A percentile compares a stretch with the other conserved stretches of the same genome.
Evolutionary conservation across 2,888 invertebrate species (phyloP).

Genomic region (Tubulanus polymorphus): DNA sequence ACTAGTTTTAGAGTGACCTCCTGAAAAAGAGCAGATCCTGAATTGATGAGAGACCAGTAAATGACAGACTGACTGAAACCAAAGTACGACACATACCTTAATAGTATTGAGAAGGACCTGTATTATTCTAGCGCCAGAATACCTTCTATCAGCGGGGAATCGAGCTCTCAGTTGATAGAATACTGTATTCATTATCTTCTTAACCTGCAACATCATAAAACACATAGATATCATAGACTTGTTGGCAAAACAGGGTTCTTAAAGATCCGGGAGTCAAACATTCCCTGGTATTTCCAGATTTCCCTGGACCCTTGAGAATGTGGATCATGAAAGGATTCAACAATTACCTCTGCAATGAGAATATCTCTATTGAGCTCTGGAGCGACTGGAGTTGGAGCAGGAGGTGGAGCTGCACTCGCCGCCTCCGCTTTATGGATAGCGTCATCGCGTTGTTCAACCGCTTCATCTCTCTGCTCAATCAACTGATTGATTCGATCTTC

Average conservation of each 20-base stretch:
- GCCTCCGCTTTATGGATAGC: not conserved
- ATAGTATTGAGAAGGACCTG: conserved; percentile 35
- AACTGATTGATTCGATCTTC: conserved; percentile 41
- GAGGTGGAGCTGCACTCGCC: not conserved
- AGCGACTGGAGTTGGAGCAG: not conserved
- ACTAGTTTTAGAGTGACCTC: conserved; percentile 31
- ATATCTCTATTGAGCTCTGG: not conserved
- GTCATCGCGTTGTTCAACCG: conserved; percentile 8
- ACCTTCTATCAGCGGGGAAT: conserved; percentile 36
- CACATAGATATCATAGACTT: not conserved
- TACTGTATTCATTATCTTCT: conserved; percentile 49
- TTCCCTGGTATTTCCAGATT: too few species aligned
- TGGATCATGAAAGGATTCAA: too few species aligned
- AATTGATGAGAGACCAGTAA: not conserved
- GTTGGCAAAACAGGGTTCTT: not conserved
- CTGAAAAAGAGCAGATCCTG: conserved; percentile 19
- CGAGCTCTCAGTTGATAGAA: conserved; percentile 34
- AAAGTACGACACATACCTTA: conserved; percentile 27
- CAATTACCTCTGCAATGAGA: conserved; percentile 6
- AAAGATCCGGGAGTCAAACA: too few species aligned
- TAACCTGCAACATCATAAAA: conserved; percentile 29
- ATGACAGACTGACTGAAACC: not conserved
- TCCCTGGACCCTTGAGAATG: too few species aligned
- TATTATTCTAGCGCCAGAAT: conserved; percentile 37
- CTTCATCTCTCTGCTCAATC: conserved; percentile 17